Conservation (phyloP, 2,888 invertebrate species). For the Phania funesta region DNA sequence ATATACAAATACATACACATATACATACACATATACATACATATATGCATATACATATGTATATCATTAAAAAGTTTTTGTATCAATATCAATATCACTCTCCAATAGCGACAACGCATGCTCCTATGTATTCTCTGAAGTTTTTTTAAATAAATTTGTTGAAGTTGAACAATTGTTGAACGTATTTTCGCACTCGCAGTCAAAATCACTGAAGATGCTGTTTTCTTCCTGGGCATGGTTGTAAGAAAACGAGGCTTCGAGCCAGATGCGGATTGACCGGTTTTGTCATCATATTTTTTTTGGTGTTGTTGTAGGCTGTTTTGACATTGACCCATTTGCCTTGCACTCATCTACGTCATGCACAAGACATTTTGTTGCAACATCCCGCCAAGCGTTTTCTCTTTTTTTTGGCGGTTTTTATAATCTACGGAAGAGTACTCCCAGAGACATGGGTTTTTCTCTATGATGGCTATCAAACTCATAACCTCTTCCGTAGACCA, state of each 20-base stretch:
- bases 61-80: too few species aligned
- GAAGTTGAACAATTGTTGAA: conserved; percentile 19
- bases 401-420: not conserved
- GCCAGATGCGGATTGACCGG: not conserved
- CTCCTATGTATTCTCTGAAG: conserved; percentile 9
- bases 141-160: conserved; percentile 10
- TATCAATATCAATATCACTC: too few species aligned
- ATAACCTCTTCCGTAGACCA: conserved; percentile 24
- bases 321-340: conserved; percentile 13
- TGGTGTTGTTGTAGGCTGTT: conserved; percentile 22
- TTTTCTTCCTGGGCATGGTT: not conserved
- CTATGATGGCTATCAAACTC: conserved; percentile 20
- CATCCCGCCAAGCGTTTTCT: not conserved
- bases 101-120: conserved; percentile 19
- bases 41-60: too few species aligned
- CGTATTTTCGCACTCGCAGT: too few species aligned
- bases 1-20: too few species aligned
- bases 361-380: conserved; percentile 8
- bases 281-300: conserved; percentile 14
- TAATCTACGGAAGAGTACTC: conserved; percentile 9
- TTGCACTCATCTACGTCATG: conserved; percentile 15
- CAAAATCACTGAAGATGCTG: conserved; percentile 16
- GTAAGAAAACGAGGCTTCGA: not conserved
- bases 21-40: too few species aligned
- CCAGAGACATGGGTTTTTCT: conserved; percentile 16